Evolutionary conservation across 2,113 vertebrate genomes (phyloP).

Genomic region (Chloropsis hardwickii): DNA sequence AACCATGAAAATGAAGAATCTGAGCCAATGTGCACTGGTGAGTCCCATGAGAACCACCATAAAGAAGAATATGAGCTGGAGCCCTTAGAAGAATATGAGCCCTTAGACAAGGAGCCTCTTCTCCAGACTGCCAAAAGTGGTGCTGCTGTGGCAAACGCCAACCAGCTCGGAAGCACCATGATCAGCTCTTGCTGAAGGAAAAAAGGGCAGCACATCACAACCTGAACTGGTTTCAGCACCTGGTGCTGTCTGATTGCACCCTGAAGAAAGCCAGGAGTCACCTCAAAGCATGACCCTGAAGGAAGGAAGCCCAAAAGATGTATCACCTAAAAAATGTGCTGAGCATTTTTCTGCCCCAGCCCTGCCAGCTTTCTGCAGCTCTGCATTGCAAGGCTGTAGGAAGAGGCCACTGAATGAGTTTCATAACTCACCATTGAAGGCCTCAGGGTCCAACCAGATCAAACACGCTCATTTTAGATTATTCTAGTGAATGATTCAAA

Average conservation of each 20-base stretch:
- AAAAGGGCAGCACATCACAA: slow-evolving; percentile 67
- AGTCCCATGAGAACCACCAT: background rate
- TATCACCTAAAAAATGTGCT: background rate
- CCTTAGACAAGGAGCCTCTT: background rate
- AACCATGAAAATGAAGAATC: background rate
- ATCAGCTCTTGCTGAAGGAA: slow-evolving; percentile 78
- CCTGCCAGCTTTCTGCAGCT: background rate
- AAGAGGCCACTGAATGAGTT: background rate
- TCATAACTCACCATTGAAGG: background rate
- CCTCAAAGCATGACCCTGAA: background rate
- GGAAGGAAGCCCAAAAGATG: background rate
- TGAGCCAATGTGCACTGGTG: background rate
- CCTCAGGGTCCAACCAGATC: background rate
- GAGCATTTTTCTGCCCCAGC: background rate
- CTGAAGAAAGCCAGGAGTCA: background rate
- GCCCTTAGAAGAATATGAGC: too few relatives aligned
- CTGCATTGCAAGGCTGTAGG: background rate
- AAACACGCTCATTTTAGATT: background rate
- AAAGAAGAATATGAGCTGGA: background rate
- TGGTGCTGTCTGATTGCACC: slow-evolving; percentile 58
- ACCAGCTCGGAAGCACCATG: background rate
- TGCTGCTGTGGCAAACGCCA: slow-evolving; percentile 72
- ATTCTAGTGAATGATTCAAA: background rate
- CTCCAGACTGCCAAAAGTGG: slow-evolving; percentile 45
- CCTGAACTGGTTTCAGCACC: slow-evolving; percentile 68